Base-by-base conservation (phyloP, 2,797 vertebrate species). In the Gymnoscopelus braueri region DNA sequence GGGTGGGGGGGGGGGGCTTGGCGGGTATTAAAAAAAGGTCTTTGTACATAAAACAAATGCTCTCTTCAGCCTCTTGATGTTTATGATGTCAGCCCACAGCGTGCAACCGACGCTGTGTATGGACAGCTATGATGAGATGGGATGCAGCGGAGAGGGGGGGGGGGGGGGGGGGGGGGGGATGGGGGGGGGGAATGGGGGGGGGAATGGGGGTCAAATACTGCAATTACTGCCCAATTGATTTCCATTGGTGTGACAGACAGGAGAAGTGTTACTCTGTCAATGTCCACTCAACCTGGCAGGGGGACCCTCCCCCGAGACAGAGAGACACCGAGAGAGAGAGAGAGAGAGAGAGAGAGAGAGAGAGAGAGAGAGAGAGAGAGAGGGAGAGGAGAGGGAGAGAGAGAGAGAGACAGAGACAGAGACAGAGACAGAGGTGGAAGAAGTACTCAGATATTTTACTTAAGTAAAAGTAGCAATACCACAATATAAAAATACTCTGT, bases 211-310 rank as follows among this genome's bases (percentile, higher is more conserved):
- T 90, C 88, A 92, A 92, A 91, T 84, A 90, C 89, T 83, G 89
- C 89, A 92, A 92, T 94, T 93, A 93, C 90, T 63, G 60, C 76
- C 83, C 84, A 71, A 93, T 94, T 92, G 93, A 93, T 94, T 93
- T 94, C 90, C 91, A 91, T 77, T 91, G 90, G 87, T 84, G 87
- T 88, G 89, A 89, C 79, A 79, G 85, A 84, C 84, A 90, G 82
- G 88, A 91, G 87, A 86, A 89, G 89, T 89, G 90, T 92, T 93
- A 87, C 91, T 90, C 78, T 80, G 77, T 91, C 91, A 90, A 87
- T 90, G 89, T 88, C 91, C 90, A 89, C 85, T 92, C 87, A 86
- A 82, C 77, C 87, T 80, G 75, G 81, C 80, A 82, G 80, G 75
- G 35, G 69, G 82, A 81, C 75, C 82, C 81, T 89, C 84, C 59